A percentile compares a stretch with the other conserved stretches of the same genome.
phyloP scores from a whole-genome alignment of 2,797 vertebrate genomes.

The Emydoidea blandingii region DNA sequence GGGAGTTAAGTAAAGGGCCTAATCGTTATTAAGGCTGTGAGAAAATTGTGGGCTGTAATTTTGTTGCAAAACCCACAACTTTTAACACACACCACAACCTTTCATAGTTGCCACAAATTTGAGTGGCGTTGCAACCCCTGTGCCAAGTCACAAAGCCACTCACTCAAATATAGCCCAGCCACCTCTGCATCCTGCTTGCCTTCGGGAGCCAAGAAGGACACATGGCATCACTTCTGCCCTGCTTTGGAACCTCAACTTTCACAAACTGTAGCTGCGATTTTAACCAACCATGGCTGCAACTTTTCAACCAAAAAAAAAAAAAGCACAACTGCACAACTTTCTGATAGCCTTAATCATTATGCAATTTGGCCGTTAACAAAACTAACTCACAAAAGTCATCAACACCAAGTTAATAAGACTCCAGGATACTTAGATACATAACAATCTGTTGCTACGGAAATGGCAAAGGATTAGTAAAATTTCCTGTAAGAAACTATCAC shows the following conservation, averaged over 20 bases:
- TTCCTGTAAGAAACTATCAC: not conserved
- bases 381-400: constrained; percentile 60
- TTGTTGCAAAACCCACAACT: too few species aligned
- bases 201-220: not conserved
- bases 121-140: not conserved
- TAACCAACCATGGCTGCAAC: not conserved
- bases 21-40: constrained; percentile 46
- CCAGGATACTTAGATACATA: constrained; percentile 29
- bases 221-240: too few species aligned
- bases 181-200: not conserved
- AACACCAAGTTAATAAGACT: constrained; percentile 67
- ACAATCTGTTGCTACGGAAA: constrained; percentile 59
- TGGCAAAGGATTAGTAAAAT: constrained; percentile 47
- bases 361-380: constrained; percentile 53
- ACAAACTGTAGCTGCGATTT: not conserved
- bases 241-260: not conserved
- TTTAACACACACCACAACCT: too few species aligned
- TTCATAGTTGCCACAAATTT: not conserved
- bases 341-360: constrained; percentile 25
- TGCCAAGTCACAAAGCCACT: not conserved
- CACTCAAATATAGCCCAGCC: not conserved
- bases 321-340: not conserved
- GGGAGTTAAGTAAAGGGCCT: constrained; percentile 52
- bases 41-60: too few species aligned
- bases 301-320: not conserved